phyloP scores from a whole-genome alignment of 2,113 vertebrate species.

The Polyodon spathula region DNA sequence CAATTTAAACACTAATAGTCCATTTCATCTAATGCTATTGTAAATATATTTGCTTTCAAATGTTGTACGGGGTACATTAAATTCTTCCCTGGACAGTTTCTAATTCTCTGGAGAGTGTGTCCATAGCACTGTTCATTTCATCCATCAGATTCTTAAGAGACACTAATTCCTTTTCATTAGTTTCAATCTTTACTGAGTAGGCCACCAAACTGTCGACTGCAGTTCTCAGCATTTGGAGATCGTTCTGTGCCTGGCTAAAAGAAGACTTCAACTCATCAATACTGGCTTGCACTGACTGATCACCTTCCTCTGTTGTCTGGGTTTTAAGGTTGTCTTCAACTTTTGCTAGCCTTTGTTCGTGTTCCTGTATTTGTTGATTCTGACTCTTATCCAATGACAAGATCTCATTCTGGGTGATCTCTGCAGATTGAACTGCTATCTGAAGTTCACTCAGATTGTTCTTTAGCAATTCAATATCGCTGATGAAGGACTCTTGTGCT shows the following conservation, averaged over 20 bases:
- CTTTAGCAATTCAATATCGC: constrained; percentile 45
- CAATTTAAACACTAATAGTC: too few relatives aligned
- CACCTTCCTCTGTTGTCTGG: constrained; percentile 1
- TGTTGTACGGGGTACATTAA: too few relatives aligned
- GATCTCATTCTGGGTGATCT: constrained; percentile 45
- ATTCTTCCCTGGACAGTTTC: constrained; percentile 49
- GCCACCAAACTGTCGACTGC: constrained; percentile 60
- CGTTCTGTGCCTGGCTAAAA: constrained; percentile 53
- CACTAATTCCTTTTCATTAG: constrained; percentile 62
- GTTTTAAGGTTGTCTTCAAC: constrained; percentile 19
- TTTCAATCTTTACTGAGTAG: constrained; percentile 73
- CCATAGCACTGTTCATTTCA: constrained; percentile 59
- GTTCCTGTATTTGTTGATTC: constrained; percentile 31
- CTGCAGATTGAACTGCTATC: constrained; percentile 35
- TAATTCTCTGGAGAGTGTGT: constrained; percentile 50
- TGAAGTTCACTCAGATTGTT: constrained; percentile 54
- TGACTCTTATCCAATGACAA: constrained; percentile 40
- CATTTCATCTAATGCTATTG: too few relatives aligned
- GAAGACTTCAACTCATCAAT: constrained; percentile 54
- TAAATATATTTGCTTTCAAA: too few relatives aligned
- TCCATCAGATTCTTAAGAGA: constrained; percentile 61
- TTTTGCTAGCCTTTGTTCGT: constrained; percentile 27
- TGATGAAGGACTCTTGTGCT: constrained; percentile 44
- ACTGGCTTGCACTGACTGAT: constrained; percentile 41
- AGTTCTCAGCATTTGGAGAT: constrained; percentile 67